Percentiles rank a stretch among this genome's conserved stretches.
These are phyloP conservation scores for Harpagoxenus sublaevis DNA, from an alignment of 2,888 invertebrate species.

Conservation along the genomic window DNA sequence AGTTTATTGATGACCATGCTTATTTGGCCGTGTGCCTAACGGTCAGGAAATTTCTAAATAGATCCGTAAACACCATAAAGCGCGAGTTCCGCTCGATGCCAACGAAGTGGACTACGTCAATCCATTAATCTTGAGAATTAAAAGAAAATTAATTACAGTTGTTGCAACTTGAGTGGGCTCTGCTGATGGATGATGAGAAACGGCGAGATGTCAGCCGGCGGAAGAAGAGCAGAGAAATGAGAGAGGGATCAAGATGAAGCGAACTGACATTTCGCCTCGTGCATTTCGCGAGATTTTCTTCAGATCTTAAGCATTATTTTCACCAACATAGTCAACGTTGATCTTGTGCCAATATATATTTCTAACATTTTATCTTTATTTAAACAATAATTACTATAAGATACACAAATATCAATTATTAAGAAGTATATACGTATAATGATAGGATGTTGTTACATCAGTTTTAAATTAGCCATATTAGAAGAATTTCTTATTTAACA, in stretches of 20 bases:
- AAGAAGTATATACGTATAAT: neutral
- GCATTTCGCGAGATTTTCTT: constrained; percentile 56
- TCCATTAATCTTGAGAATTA: constrained; percentile 83
- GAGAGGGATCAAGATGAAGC: constrained; percentile 53
- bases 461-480: neutral
- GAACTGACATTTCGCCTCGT: constrained; percentile 58
- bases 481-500: neutral
- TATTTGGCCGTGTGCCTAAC: constrained; percentile 58
- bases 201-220: constrained; percentile 57
- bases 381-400: neutral
- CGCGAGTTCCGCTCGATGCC: constrained; percentile 59
- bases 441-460: neutral
- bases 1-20: constrained; percentile 54
- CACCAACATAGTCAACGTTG: neutral
- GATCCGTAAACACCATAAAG: constrained; percentile 66
- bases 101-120: constrained; percentile 66
- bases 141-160: constrained; percentile 84
- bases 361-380: neutral
- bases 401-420: neutral
- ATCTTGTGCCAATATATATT: neutral
- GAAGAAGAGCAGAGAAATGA: constrained; percentile 54
- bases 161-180: constrained; percentile 74
- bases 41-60: constrained; percentile 60
- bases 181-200: constrained; percentile 79
- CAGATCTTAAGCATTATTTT: constrained; percentile 45